These are phyloP conservation scores for Pseudomyrmex pallidus DNA, from an alignment of 1,140 invertebrate genomes.

Conservation along the genomic window DNA sequence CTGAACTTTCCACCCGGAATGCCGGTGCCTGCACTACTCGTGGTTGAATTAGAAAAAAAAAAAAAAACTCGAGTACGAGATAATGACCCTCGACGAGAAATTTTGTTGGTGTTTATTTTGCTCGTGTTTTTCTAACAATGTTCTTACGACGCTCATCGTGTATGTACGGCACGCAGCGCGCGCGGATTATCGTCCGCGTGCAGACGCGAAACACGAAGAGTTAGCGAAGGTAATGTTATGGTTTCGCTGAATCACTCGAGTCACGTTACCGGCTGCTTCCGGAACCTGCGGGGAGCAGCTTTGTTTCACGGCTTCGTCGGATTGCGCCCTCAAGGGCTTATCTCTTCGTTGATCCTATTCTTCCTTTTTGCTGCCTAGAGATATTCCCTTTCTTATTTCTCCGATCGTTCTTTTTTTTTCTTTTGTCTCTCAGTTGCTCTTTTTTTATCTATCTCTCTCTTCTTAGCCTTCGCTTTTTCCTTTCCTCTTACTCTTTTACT, in stretches of 20 bases:
- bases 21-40: too few species aligned
- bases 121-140: neutral
- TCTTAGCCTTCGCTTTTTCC: neutral
- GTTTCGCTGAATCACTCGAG: conserved; percentile 58
- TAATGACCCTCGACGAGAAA: neutral
- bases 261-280: conserved; percentile 60
- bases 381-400: conserved; percentile 29
- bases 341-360: conserved; percentile 50
- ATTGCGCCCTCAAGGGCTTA: conserved; percentile 51
- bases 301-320: conserved; percentile 55
- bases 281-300: conserved; percentile 42
- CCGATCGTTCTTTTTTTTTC: conserved; percentile 31
- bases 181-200: conserved; percentile 9
- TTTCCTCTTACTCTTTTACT: conserved; percentile 8
- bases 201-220: conserved; percentile 16
- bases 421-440: neutral
- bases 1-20: neutral
- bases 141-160: conserved; percentile 19
- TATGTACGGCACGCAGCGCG: neutral
- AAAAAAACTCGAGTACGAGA: neutral
- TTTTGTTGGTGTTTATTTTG: neutral
- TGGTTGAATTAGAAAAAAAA: neutral
- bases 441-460: conserved; percentile 21
- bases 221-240: conserved; percentile 46
- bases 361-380: conserved; percentile 43